phyloP scores from a whole-genome alignment of 2,113 vertebrate genomes.

The Stegostoma tigrinum region DNA sequence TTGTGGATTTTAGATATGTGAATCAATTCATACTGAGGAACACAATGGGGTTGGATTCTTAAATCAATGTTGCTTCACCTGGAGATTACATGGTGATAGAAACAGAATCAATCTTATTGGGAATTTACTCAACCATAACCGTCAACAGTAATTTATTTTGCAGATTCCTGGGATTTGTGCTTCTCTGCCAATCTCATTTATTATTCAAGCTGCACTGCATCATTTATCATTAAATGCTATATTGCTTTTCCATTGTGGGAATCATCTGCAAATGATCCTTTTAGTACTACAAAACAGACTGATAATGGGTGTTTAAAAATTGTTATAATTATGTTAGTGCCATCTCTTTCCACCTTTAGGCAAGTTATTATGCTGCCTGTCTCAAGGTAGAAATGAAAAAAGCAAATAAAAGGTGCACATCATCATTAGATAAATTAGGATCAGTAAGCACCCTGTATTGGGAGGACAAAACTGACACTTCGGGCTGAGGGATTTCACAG shows the following conservation, averaged over 20 bases:
- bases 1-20: not conserved
- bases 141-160: constrained; percentile 30
- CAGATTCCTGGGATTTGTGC: not conserved
- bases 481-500: not conserved
- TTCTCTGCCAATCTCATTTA: not conserved
- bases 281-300: constrained; percentile 45
- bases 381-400: constrained; percentile 17
- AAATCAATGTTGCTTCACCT: not conserved
- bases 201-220: constrained; percentile 28
- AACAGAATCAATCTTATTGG: not conserved
- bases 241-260: constrained; percentile 25
- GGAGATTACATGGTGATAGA: not conserved
- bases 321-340: constrained; percentile 40
- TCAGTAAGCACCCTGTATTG: not conserved
- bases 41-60: not conserved
- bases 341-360: not conserved
- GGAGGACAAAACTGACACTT: not conserved
- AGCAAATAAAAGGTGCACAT: not conserved
- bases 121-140: not conserved
- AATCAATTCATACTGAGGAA: not conserved
- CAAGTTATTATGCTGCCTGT: constrained; percentile 36
- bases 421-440: constrained; percentile 24
- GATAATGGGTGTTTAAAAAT: constrained; percentile 44
- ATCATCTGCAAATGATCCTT: constrained; percentile 34
- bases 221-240: constrained; percentile 44